phyloP scores from a whole-genome alignment of 2,113 vertebrate genomes.

The Labeo catla region DNA sequence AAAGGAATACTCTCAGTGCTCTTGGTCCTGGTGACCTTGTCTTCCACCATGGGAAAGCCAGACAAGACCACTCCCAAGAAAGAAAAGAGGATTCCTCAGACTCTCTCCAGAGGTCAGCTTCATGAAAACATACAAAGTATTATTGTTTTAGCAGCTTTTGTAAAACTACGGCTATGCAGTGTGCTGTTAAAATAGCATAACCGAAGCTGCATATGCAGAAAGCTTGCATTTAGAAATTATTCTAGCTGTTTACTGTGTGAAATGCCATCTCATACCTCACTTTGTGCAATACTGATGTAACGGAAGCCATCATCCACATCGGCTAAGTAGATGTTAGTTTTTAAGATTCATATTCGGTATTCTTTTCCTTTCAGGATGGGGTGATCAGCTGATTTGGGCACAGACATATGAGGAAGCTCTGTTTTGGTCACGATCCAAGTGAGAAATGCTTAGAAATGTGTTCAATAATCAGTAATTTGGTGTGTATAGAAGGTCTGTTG shows the following conservation, averaged over 20 bases:
- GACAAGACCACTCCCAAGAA: conserved; percentile 74
- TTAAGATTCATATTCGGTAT: not conserved
- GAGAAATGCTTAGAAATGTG: conserved; percentile 48
- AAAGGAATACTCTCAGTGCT: conserved; percentile 71
- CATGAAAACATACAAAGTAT: no score
- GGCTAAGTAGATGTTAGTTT: not conserved
- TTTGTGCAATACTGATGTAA: not conserved
- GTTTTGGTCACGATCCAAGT: conserved; percentile 84
- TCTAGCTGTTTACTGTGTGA: not conserved
- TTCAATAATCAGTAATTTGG: not conserved
- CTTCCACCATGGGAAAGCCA: conserved; percentile 78
- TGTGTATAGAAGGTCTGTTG: not conserved
- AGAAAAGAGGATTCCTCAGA: conserved; percentile 82
- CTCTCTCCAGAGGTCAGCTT: conserved; percentile 89
- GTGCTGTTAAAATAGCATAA: not conserved
- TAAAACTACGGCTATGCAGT: not conserved
- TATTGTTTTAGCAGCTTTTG: not conserved
- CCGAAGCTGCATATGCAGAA: no score
- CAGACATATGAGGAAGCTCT: conserved; percentile 95
- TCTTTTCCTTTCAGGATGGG: conserved; percentile 83
- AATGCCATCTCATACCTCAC: not conserved
- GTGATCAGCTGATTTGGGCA: conserved; percentile 92
- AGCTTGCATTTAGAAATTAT: not conserved
- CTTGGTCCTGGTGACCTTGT: conserved; percentile 80
- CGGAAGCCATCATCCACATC: not conserved